Evolutionary conservation across 2,888 invertebrate genomes (phyloP), one percentile per base, ranked within the genome.

Genomic region (Melieria crassipennis): DNA sequence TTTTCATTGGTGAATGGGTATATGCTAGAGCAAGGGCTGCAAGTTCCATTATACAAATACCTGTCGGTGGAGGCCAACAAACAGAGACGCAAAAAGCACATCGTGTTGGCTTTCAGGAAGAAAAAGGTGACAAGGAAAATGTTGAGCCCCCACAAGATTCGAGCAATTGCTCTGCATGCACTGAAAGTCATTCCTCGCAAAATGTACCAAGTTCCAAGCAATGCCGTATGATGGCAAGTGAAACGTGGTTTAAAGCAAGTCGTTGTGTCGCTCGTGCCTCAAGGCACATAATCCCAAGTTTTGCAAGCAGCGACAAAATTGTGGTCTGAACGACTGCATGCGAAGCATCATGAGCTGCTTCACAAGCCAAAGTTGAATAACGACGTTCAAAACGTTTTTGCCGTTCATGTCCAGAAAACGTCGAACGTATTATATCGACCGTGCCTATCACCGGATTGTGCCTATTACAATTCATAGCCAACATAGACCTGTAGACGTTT

Each of bases 361-460:
- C 69, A 69, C 13, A 73, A 69, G 13, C 61, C 61, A 52, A 50
- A 55, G 56, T 5, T 50, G 7, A 10, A 30, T 13, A 66, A 57
- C 4, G 65, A 9, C 1, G 10, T 6, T 6, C 9, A 58, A 10
- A 45, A 60, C 3, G 11, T 7, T 7, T 16, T 10, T 0, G n/a
- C 57, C 6, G 61, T 70, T 7, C 69, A 74, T 7, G 45, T 50
- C 7, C 46, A 47, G 52, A 6, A 70, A 58, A 70, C 72, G 1
- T 72, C 72, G 6, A 70, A 67, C 16, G 42, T 70, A 4, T 56
- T 72, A 43, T 70, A 68, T n/a, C n/a, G n/a, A n/a, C n/a, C n/a
- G n/a, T n/a, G n/a, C n/a, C n/a, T n/a, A n/a, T n/a, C n/a, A n/a
- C 30, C n/a, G 62, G 48, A 70, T 73, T 30, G 61, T 73, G 9